Evolutionary conservation across 2,797 vertebrate genomes (phyloP).

Genomic region (Vespertilio murinus): DNA sequence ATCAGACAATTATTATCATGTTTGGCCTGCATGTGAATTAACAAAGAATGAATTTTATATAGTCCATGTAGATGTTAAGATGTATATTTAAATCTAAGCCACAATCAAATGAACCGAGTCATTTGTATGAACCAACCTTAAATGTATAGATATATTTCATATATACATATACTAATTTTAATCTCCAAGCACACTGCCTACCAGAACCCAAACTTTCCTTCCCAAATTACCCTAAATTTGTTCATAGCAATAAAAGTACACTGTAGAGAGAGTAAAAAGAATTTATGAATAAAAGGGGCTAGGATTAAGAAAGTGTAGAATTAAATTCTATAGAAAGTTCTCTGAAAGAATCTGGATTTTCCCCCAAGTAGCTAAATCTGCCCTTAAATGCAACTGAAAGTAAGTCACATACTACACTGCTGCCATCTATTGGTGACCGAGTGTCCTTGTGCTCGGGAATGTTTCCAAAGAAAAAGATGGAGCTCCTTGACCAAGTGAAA

Average conservation of each 20-base stretch:
- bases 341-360: neutral
- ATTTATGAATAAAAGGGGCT: conserved; percentile 8
- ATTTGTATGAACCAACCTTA: neutral
- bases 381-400: neutral
- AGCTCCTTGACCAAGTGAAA: neutral
- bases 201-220: neutral
- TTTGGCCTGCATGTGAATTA: conserved; percentile 14
- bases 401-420: neutral
- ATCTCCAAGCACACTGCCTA: neutral
- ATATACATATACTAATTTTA: neutral
- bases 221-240: neutral
- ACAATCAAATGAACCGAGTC: neutral
- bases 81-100: conserved; percentile 1
- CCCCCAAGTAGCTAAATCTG: neutral
- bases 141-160: neutral
- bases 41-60: conserved; percentile 18
- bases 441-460: neutral
- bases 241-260: neutral
- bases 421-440: conserved; percentile 58
- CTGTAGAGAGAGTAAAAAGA: neutral
- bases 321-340: neutral
- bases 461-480: conserved; percentile 20
- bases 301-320: neutral
- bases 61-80: neutral
- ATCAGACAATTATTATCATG: neutral